A percentile compares a stretch with the other conserved stretches of the same genome.
phyloP scores from a whole-genome alignment of 2,113 vertebrate genomes.

The Erinaceus europaeus region DNA sequence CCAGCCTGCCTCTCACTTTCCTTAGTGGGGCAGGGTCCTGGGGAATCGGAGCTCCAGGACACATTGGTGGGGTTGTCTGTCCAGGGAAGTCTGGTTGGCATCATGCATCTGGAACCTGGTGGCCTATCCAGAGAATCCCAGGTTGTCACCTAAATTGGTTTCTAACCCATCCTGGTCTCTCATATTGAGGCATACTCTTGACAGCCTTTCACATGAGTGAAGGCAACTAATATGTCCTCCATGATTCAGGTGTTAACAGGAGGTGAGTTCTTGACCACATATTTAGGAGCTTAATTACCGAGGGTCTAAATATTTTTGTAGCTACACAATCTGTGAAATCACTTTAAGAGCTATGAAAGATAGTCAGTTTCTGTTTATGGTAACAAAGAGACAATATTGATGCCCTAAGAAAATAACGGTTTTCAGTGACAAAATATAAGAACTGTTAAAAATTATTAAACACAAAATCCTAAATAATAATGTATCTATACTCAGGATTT shows the following conservation, averaged over 20 bases:
- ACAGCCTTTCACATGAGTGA: background rate
- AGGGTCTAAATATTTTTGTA: background rate
- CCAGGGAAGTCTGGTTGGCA: too few species aligned
- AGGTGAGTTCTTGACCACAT: background rate
- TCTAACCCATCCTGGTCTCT: background rate
- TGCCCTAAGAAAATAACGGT: background rate
- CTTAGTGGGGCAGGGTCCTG: too few species aligned
- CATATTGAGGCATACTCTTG: background rate
- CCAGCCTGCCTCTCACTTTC: too few species aligned
- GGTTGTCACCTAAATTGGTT: background rate
- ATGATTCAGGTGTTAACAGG: background rate
- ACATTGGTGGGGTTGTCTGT: too few species aligned
- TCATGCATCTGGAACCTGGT: too few species aligned
- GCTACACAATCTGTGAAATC: background rate
- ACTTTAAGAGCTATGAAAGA: background rate
- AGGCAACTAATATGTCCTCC: background rate
- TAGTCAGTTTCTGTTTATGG: background rate
- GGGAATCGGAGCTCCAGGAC: too few species aligned
- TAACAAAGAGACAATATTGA: background rate
- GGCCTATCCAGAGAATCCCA: too few species aligned
- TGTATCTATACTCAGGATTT: background rate
- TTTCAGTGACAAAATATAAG: background rate
- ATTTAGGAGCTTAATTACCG: background rate
- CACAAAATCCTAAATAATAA: background rate
- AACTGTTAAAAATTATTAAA: background rate